Conservation (phyloP, 2,888 invertebrate genomes). For the Tanytarsus gracilentus region DNA sequence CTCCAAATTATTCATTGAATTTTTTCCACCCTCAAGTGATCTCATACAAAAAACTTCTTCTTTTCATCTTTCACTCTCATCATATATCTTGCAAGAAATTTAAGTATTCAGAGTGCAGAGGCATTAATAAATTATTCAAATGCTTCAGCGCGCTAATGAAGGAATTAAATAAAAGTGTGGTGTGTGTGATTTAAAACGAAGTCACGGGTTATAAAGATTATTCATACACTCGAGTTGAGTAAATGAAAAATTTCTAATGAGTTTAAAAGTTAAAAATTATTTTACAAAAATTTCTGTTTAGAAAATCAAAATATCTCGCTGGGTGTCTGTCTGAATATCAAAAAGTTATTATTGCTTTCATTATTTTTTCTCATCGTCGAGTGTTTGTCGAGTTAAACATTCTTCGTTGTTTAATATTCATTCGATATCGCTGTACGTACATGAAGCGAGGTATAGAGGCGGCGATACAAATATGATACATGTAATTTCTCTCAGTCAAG, state of each 20-base stretch:
- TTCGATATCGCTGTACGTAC: slow-evolving; percentile 7
- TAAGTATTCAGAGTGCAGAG: background rate
- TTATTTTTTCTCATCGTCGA: background rate
- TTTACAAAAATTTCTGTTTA: too few species aligned
- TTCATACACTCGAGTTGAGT: slow-evolving; percentile 12
- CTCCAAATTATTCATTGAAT: too few species aligned
- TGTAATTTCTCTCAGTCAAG: slow-evolving; percentile 18
- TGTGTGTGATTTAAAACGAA: slow-evolving; percentile 25
- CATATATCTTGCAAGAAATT: too few species aligned
- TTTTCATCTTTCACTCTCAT: too few species aligned
- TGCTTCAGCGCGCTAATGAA: slow-evolving; percentile 25
- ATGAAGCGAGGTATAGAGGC: background rate
- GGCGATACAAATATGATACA: background rate
- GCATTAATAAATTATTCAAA: slow-evolving; percentile 23
- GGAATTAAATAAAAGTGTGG: slow-evolving; percentile 25
- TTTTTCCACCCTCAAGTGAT: too few species aligned
- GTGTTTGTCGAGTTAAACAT: too few species aligned
- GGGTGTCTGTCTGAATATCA: background rate
- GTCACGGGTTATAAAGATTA: slow-evolving; percentile 25
- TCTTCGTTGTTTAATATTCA: slow-evolving; percentile 11
- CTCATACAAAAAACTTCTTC: too few species aligned
- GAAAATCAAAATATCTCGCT: too few species aligned
- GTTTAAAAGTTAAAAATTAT: too few species aligned
- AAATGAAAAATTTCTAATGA: background rate
- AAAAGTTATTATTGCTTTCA: background rate